Evolutionary conservation across 1,140 invertebrate genomes (phyloP).

Genomic region (Microplitis mediator): DNA sequence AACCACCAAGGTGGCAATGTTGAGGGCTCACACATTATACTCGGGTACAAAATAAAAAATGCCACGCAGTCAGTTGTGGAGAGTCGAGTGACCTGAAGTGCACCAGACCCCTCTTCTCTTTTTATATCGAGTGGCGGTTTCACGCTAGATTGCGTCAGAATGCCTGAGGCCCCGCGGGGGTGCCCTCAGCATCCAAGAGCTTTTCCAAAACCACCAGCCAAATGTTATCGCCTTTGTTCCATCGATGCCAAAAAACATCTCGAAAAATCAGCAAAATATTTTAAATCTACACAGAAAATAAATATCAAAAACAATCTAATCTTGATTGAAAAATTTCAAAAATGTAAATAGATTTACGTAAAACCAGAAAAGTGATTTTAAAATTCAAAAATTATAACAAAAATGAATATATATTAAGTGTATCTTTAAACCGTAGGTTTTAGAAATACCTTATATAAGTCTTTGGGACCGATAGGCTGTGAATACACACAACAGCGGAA

Average conservation of each 20-base stretch:
- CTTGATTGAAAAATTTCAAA: too few relatives aligned
- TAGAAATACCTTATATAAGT: too few relatives aligned
- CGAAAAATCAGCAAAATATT: neutral
- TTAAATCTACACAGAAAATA: too few relatives aligned
- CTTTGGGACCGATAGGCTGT: too few relatives aligned
- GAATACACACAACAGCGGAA: too few relatives aligned
- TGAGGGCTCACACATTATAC: slow-evolving; percentile 9
- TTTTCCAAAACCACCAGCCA: slow-evolving; percentile 32
- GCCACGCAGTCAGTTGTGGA: slow-evolving; percentile 2
- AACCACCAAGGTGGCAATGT: neutral
- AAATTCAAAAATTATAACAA: too few relatives aligned
- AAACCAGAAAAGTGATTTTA: too few relatives aligned
- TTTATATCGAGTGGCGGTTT: slow-evolving; percentile 35
- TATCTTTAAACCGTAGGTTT: too few relatives aligned
- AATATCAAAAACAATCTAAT: too few relatives aligned
- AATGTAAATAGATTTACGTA: too few relatives aligned
- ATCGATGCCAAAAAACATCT: neutral
- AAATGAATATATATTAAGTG: too few relatives aligned
- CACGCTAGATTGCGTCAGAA: slow-evolving; percentile 39
- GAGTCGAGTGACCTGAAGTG: slow-evolving; percentile 12
- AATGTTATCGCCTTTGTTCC: slow-evolving; percentile 14
- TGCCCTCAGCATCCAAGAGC: slow-evolving; percentile 16
- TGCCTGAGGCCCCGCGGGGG: slow-evolving; percentile 13
- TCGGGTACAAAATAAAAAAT: neutral
- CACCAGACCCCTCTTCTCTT: neutral